These are phyloP conservation scores for Willisornis vidua DNA, from an alignment of 2,113 vertebrate species.

Conservation along the genomic window DNA sequence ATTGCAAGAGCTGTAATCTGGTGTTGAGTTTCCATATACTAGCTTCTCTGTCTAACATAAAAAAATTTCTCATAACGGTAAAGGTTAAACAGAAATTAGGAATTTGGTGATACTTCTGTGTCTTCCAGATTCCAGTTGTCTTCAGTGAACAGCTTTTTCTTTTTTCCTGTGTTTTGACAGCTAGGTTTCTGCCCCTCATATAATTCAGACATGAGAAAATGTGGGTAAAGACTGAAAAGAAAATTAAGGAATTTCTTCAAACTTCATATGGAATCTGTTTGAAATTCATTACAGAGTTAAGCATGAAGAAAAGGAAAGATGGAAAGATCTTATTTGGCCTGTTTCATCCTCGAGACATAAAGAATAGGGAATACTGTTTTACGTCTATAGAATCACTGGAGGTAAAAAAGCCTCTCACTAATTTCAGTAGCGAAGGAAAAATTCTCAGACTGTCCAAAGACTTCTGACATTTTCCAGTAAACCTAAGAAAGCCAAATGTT, in stretches of 20 bases:
- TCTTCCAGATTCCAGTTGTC: not conserved
- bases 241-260: not conserved
- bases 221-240: not conserved
- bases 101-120: not conserved
- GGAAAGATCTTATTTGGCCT: not conserved
- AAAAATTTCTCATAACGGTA: not conserved
- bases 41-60: not conserved
- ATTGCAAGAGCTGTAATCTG: not conserved
- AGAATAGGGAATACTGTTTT: not conserved
- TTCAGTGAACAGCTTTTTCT: not conserved
- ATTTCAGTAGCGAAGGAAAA: not conserved
- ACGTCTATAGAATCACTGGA: not conserved
- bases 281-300: not conserved
- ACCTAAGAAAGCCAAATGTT: not conserved
- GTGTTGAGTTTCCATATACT: not conserved
- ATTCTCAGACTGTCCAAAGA: not conserved
- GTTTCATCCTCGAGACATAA: not conserved
- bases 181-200: not conserved
- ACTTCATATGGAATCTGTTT: not conserved
- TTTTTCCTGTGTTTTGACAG: not conserved
- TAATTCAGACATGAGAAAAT: not conserved
- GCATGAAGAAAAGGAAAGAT: not conserved
- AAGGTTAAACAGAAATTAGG: not conserved
- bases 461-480: constrained; percentile 34
- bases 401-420: not conserved